These are phyloP conservation scores for Petroica traversi DNA, from an alignment of 2,113 vertebrate genomes.

Conservation along the genomic window DNA sequence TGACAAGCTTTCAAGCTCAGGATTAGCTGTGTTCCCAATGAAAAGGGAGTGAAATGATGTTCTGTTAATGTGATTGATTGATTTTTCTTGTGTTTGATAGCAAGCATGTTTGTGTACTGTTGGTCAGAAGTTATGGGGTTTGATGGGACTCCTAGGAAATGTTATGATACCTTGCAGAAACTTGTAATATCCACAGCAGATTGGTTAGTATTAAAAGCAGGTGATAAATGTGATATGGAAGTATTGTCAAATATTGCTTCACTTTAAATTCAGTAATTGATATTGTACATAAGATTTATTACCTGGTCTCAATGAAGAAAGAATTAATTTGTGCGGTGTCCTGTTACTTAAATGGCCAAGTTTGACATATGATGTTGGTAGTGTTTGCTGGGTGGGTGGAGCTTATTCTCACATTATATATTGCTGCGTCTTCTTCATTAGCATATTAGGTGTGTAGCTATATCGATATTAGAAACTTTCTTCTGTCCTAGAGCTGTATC, in stretches of 20 bases:
- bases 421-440: neutral
- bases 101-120: neutral
- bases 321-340: neutral
- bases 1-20: neutral
- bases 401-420: neutral
- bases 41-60: neutral
- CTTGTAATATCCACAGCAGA: neutral
- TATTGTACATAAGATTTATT: neutral
- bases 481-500: neutral
- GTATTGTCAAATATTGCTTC: neutral
- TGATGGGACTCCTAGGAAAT: neutral
- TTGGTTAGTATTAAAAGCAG: neutral
- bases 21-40: neutral
- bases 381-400: neutral
- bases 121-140: neutral
- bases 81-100: neutral
- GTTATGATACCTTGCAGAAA: fast-evolving
- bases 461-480: fast-evolving
- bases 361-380: neutral
- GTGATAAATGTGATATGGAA: neutral
- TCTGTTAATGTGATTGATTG: neutral
- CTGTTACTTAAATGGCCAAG: neutral
- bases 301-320: neutral
- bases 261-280: neutral
- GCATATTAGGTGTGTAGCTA: fast-evolving